Conservation (phyloP, 2,888 invertebrate genomes). For the Sisyra terminalis region DNA sequence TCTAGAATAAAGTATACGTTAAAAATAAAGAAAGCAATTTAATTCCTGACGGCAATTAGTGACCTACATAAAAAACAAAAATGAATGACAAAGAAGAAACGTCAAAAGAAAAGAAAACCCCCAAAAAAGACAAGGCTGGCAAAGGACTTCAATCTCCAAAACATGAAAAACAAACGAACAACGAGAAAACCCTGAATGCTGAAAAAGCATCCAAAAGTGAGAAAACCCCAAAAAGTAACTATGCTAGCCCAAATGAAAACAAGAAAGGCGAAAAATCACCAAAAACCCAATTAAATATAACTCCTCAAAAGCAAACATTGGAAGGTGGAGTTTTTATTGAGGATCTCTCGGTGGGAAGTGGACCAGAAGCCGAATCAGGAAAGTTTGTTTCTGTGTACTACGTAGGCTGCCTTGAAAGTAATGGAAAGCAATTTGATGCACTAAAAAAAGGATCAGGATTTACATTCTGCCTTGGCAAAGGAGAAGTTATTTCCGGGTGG, state of each 20-base stretch:
- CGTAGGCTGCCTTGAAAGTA: constrained; percentile 62
- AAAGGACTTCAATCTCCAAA: constrained; percentile 8
- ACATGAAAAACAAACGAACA: background rate
- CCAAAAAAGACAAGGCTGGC: constrained; percentile 13
- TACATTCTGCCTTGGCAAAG: constrained; percentile 66
- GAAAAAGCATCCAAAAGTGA: constrained; percentile 5
- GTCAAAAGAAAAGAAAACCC: constrained; percentile 16
- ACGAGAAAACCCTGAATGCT: constrained; percentile 1
- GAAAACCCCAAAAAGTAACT: constrained; percentile 2
- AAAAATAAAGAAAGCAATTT: too few species aligned
- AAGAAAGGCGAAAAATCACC: background rate
- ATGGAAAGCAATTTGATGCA: constrained; percentile 78
- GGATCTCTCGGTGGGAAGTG: constrained; percentile 66
- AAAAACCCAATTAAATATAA: background rate
- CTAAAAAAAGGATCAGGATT: constrained; percentile 62
- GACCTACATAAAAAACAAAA: too few species aligned
- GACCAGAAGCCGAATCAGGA: constrained; percentile 60
- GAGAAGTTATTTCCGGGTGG: constrained; percentile 85
- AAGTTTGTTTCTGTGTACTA: constrained; percentile 66
- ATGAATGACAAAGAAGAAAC: constrained; percentile 12
- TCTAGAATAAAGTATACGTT: too few species aligned
- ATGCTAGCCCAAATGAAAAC: background rate
- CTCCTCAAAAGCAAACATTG: constrained; percentile 33
- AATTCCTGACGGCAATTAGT: too few species aligned
- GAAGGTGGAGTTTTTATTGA: constrained; percentile 68